These are phyloP conservation scores for Cryptocephalus primarius DNA, from an alignment of 2,888 invertebrate species.

Conservation along the genomic window DNA sequence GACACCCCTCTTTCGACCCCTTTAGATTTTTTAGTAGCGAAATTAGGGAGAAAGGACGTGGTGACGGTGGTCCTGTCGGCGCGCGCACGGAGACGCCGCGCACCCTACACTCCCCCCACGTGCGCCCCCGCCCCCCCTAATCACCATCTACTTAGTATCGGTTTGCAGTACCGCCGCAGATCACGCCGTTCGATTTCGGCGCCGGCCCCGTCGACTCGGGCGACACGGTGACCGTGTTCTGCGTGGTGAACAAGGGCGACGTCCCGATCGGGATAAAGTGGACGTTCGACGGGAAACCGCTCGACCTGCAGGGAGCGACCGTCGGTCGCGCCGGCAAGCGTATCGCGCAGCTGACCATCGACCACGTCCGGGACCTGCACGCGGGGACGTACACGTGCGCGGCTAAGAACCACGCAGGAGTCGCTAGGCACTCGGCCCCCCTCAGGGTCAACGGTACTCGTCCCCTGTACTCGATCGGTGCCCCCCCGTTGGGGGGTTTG, in stretches of 20 bases:
- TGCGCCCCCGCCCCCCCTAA: too few species aligned
- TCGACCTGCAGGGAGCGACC: conserved; percentile 32
- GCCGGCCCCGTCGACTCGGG: conserved; percentile 47
- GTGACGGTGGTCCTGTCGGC: too few species aligned
- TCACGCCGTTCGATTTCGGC: conserved; percentile 41
- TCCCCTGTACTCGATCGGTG: too few species aligned
- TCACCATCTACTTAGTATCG: too few species aligned
- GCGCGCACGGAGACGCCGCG: too few species aligned
- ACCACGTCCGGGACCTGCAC: conserved; percentile 40
- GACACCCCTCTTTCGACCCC: too few species aligned
- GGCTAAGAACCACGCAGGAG: conserved; percentile 43
- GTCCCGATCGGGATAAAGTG: conserved; percentile 39
- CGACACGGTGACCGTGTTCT: conserved; percentile 50
- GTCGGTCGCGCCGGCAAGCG: conserved; percentile 38
- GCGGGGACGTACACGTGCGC: conserved; percentile 44
- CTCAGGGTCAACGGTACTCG: conserved; percentile 43
- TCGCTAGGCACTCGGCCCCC: conserved; percentile 39
- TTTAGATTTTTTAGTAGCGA: too few species aligned
- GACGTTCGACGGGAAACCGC: conserved; percentile 33
- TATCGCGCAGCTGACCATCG: conserved; percentile 43
- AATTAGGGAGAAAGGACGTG: too few species aligned
- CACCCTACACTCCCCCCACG: too few species aligned
- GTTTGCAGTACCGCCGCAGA: conserved; percentile 27
- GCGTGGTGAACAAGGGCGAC: conserved; percentile 58
- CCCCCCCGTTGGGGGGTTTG: too few species aligned